Evolutionary conservation across 2,797 vertebrate genomes (phyloP).

Genomic region (Onychomys arenicola): DNA sequence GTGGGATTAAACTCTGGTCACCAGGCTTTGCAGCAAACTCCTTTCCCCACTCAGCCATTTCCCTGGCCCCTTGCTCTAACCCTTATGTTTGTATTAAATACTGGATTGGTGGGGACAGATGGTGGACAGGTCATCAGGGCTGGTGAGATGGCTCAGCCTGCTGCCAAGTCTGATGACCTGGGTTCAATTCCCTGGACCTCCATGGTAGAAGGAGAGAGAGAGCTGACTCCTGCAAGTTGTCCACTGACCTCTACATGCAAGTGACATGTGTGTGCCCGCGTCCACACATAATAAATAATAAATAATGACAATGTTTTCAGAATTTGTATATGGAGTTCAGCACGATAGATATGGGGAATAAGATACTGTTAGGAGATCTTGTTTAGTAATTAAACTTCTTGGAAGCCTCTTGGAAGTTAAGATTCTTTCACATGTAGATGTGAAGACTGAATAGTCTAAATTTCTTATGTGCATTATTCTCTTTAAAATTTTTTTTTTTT

Average conservation of each 20-base stretch:
- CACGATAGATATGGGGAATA: background rate
- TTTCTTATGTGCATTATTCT: constrained; percentile 49
- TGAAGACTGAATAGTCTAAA: constrained; percentile 51
- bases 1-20: background rate
- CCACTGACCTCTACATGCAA: background rate
- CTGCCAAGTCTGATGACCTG: background rate
- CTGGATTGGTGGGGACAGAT: background rate
- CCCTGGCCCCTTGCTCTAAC: background rate
- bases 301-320: constrained; percentile 26
- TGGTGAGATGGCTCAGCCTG: background rate
- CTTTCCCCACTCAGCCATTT: background rate
- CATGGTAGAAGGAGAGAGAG: background rate
- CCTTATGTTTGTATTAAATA: constrained; percentile 40
- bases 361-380: background rate
- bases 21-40: background rate
- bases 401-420: constrained; percentile 2
- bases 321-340: constrained; percentile 15
- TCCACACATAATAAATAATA: background rate
- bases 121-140: background rate
- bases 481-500: background rate
- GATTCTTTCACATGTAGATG: background rate
- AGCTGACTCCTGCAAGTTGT: background rate
- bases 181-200: background rate
- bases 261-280: background rate
- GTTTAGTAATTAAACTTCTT: constrained; percentile 1